These are phyloP conservation scores for Bombus polaris DNA, from an alignment of 1,140 invertebrate species.

Conservation along the genomic window DNA sequence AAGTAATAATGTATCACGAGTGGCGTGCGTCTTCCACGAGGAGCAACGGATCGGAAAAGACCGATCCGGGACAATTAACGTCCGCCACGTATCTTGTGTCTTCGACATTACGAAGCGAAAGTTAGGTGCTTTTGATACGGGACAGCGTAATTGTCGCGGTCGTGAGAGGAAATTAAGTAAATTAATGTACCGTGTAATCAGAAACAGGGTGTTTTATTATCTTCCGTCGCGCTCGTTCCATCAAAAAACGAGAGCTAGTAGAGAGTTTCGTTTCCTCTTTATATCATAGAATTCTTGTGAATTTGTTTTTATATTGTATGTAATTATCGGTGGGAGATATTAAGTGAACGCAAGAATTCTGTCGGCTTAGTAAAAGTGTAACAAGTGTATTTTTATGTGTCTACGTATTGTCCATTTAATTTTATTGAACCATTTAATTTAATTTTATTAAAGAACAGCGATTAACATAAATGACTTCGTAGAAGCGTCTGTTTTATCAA, in stretches of 20 bases:
- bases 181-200: background rate
- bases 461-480: no score
- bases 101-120: background rate
- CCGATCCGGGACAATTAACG: conserved; percentile 29
- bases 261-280: background rate
- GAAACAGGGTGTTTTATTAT: background rate
- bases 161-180: background rate
- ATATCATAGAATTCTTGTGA: no score
- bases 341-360: no score
- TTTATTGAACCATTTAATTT: no score
- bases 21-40: background rate
- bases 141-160: background rate
- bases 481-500: background rate
- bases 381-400: no score
- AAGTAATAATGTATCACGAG: conserved; percentile 53
- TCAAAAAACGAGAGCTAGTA: background rate
- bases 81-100: background rate
- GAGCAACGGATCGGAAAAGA: conserved; percentile 10
- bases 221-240: background rate
- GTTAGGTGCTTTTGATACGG: background rate
- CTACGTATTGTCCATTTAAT: no score
- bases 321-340: background rate
- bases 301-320: background rate
- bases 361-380: no score
- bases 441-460: no score